Conservation (phyloP, 92 coral and sea anemone genomes). For the Plumapathes pennacea region DNA sequence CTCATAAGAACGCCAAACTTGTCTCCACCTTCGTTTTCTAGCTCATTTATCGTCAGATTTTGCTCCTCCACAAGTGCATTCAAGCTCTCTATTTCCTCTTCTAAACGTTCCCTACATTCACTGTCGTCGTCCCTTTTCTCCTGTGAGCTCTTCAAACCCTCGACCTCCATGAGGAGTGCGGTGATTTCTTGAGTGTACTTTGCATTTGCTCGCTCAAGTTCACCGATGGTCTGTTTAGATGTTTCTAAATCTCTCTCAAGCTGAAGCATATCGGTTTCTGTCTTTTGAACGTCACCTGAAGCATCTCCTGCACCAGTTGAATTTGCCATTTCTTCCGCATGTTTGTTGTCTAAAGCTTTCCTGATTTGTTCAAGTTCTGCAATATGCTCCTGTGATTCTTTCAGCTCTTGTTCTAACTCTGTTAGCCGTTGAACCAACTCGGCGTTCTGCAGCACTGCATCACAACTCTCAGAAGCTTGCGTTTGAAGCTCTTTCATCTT, state of each 20-base stretch:
- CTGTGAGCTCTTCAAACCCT: slow-evolving; percentile 26
- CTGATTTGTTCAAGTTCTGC: slow-evolving; percentile 37
- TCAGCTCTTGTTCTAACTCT: slow-evolving; percentile 29
- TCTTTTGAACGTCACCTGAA: slow-evolving; percentile 35
- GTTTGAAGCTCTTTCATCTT: slow-evolving; percentile 25
- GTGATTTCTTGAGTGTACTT: slow-evolving; percentile 69
- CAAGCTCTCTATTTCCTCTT: slow-evolving; percentile 56
- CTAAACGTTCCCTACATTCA: slow-evolving; percentile 28
- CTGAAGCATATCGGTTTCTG: slow-evolving; percentile 37
- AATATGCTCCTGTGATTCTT: slow-evolving; percentile 22
- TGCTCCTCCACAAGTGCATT: slow-evolving; percentile 51
- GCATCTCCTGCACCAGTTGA: slow-evolving; percentile 35
- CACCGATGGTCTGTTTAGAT: slow-evolving; percentile 48
- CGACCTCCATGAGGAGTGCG: slow-evolving; percentile 55
- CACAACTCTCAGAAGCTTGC: background rate
- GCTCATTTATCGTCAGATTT: slow-evolving; percentile 43
- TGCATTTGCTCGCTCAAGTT: slow-evolving; percentile 53
- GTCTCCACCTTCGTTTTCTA: slow-evolving; percentile 77
- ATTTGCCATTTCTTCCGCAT: slow-evolving; percentile 30
- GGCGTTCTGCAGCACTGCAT: slow-evolving; percentile 4
- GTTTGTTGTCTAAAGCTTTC: slow-evolving; percentile 32
- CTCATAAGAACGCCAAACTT: slow-evolving; percentile 84
- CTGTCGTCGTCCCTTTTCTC: slow-evolving; percentile 4
- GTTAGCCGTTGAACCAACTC: slow-evolving; percentile 42
- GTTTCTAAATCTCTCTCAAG: slow-evolving; percentile 63